Evolutionary conservation across 2,113 vertebrate species (phyloP), one percentile per base, ranked within the genome.

Genomic region (Upupa epops): DNA sequence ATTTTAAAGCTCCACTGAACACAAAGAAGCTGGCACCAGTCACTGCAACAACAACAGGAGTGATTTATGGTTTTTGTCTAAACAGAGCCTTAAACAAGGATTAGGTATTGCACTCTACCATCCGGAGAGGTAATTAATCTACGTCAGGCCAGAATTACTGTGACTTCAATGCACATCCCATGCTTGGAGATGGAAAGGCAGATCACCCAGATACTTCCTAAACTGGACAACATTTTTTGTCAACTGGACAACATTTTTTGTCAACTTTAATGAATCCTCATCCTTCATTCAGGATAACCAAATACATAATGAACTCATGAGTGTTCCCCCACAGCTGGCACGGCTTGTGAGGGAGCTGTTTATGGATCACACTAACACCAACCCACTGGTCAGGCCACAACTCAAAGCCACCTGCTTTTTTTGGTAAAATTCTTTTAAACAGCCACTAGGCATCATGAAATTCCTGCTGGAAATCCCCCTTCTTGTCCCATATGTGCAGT

Each of bases 11-110:
- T 17, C 99, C 99, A 52, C 99, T 99, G 97, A 99, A 99, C 94
- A 99, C 99, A 95, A 99, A 99, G 97, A 99, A 99, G 95, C 98
- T 99, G 96, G 99, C 98, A 89, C 99, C 99, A 56, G 99, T 99
- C 87, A 99, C 99, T 99, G 96, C 70, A 98, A 98, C 31, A 73
- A 92, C 1, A 93, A 84, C 1, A 93, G 16, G 84, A 91, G 79
- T 66, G 73, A 86, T 65, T 48, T 48, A 48, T 48, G 18, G 18
- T 48, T 48, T 48, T 48, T 48, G 46, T 48, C 46, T 55, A 37
- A 77, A 48, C 56, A 32, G 28, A 32, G 31, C 61, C 49, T 76
- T 45, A 32, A 46, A 20, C 16, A 61, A 63, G 32, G 74, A 36
- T 48, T 13, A 3, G 61, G 29, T 78, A 79, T 34, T 61, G 28